A percentile compares a stretch with the other conserved stretches of the same genome.
Evolutionary conservation across 2,888 invertebrate species (phyloP).

Genomic region (Abscondita cerata): DNA sequence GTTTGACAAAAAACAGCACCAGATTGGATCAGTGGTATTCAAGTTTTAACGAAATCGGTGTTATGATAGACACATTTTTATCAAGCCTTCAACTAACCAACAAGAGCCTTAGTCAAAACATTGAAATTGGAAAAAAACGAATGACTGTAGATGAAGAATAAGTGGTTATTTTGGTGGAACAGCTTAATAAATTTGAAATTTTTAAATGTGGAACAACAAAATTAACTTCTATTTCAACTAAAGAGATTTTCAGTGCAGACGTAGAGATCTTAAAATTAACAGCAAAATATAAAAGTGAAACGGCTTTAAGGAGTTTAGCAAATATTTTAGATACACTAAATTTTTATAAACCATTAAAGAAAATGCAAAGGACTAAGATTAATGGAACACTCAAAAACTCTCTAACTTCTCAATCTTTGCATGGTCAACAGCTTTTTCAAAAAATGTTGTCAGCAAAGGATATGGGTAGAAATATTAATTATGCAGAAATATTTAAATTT

Average conservation of each 20-base stretch:
- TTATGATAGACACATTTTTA: conserved; percentile 20
- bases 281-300: conserved; percentile 6
- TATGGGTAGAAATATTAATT: conserved; percentile 3
- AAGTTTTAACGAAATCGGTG: no score
- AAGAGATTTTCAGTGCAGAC: conserved; percentile 18
- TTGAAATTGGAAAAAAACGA: conserved; percentile 20
- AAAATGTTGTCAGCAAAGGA: conserved; percentile 11
- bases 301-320: neutral
- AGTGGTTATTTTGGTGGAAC: conserved; percentile 13
- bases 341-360: conserved; percentile 11
- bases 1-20: conserved; percentile 32
- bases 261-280: neutral
- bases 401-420: neutral
- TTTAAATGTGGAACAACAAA: conserved; percentile 6
- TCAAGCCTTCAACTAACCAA: neutral
- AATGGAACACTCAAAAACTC: no score
- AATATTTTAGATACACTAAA: neutral
- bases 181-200: conserved; percentile 18
- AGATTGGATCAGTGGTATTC: conserved; percentile 34
- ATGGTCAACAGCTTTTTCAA: conserved; percentile 14
- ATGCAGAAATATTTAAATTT: neutral
- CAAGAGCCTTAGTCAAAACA: conserved; percentile 19
- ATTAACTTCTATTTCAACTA: conserved; percentile 19
- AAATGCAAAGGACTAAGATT: no score
- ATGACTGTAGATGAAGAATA: conserved; percentile 17